Base-by-base conservation (phyloP, 2,888 invertebrate species). In the Abrostola triplasia region DNA sequence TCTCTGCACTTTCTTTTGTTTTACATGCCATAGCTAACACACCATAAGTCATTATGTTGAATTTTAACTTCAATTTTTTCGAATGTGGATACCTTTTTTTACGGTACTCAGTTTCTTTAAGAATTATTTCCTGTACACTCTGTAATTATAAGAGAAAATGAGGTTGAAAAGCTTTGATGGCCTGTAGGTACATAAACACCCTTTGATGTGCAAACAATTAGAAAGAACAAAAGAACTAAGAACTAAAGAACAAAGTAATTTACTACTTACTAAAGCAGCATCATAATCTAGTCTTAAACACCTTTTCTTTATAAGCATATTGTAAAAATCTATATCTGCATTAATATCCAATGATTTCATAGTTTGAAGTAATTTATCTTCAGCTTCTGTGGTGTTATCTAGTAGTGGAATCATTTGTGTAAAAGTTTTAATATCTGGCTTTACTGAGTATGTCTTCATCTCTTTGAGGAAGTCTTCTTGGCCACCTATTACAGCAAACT, bases 1-100 rank as follows among this genome's bases (percentile, higher is more conserved):
- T 92, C 54, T 94, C 88, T 5, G 97, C 97, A 79, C 96, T 95
- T 38, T 95, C 93, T 74, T 95, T 94, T 6, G 95, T 96, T 65
- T 89, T 92, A 87, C 99, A 99, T 10, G 97, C 96, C 81, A 98
- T 89, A 0, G 99, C 97, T 65, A 99, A 89, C 1, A 97, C 96
- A 48, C 98, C 98, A 93, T 97, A 99, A 0, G 99, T 99, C 79
- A 97, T 95, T 76, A 98, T 95, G 88, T 98, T 96, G 0, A 97
- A 96, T 70, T 92, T 90, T 36, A 97, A 86, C 59, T 90, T 88
- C 5, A 91, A 76, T 69, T 92, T 92, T 78, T 95, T 92, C 52
- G 92, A 91, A 24, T 86, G 70, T 24, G 88, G 87, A 75, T 88
- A 88, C 41, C 82, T 84, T 73, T 88, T 90, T 64, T 87, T 86